A percentile compares a stretch with the other conserved stretches of the same genome.
Evolutionary conservation across 2,888 invertebrate genomes (phyloP).

Genomic region (Mythimna ferrago): DNA sequence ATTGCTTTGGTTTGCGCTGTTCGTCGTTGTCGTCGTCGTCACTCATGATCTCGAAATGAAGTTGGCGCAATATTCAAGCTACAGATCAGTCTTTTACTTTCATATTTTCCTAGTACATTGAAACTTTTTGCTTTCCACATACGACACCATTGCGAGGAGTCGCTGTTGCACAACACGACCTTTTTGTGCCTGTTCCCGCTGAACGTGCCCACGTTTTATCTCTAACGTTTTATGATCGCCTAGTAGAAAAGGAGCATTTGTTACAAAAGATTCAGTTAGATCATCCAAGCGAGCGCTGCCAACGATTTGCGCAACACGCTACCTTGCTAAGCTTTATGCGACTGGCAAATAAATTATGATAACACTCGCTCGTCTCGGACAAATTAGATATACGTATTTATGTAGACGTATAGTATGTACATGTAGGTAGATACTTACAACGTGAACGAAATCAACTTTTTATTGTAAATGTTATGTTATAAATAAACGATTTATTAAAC

Average conservation of each 20-base stretch:
- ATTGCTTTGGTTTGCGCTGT: constrained; percentile 4
- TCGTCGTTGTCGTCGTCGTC: constrained; percentile 1
- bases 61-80: constrained; percentile 28
- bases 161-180: constrained; percentile 48
- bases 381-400: background rate
- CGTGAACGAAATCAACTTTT: too few relatives aligned
- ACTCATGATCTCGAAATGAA: constrained; percentile 6
- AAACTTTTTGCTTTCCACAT: constrained; percentile 65
- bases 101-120: constrained; percentile 49
- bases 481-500: too few relatives aligned
- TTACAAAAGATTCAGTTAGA: constrained; percentile 59
- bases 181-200: constrained; percentile 29
- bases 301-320: constrained; percentile 42
- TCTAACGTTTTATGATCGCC: constrained; percentile 54
- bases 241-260: constrained; percentile 61
- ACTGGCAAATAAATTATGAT: constrained; percentile 38
- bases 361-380: background rate
- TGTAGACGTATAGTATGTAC: background rate
- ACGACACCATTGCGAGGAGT: constrained; percentile 38
- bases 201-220: background rate
- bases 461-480: too few relatives aligned
- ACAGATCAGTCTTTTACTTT: constrained; percentile 3
- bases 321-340: constrained; percentile 8
- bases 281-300: constrained; percentile 26
- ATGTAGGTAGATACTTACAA: background rate